Conservation (phyloP, 2,113 vertebrate species). For the Pyrgilauda ruficollis region DNA sequence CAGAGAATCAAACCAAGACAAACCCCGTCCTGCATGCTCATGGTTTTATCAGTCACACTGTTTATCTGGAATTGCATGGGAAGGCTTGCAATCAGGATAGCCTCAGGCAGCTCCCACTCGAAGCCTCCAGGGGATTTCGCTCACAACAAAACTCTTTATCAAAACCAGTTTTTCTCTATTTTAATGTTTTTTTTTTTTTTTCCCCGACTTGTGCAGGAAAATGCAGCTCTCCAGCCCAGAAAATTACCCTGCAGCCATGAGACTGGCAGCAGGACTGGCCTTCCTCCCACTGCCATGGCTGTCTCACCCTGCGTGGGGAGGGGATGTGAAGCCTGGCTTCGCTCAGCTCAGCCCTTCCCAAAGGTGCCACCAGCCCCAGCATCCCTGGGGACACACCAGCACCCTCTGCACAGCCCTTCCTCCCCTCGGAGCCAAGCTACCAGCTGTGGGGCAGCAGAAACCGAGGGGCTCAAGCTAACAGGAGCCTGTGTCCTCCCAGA, state of each 20-base stretch:
- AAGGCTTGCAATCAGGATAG: slow-evolving; percentile 53
- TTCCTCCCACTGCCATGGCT: not conserved
- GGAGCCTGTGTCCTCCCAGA: not conserved
- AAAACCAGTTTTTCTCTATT: not conserved
- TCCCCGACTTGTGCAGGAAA: not conserved
- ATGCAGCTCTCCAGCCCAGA: not conserved
- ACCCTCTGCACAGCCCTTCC: not conserved
- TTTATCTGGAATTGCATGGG: slow-evolving; percentile 47
- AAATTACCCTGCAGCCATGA: not conserved
- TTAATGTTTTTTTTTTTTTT: not conserved
- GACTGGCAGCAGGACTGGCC: not conserved
- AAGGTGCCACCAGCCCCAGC: not conserved
- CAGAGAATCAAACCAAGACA: not conserved
- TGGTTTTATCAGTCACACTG: slow-evolving; percentile 10
- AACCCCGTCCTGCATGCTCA: not conserved
- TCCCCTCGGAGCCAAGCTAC: rapidly evolving
- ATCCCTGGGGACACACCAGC: not conserved
- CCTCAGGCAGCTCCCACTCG: slow-evolving; percentile 24
- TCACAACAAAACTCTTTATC: slow-evolving; percentile 1
- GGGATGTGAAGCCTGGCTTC: not conserved
- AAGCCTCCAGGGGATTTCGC: not conserved
- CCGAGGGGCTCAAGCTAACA: not conserved
- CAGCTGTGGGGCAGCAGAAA: rapidly evolving
- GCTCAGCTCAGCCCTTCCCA: not conserved
- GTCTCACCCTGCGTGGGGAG: rapidly evolving